phyloP scores from a whole-genome alignment of 2,797 vertebrate genomes.

The Crossoptilon crossoptilon region DNA sequence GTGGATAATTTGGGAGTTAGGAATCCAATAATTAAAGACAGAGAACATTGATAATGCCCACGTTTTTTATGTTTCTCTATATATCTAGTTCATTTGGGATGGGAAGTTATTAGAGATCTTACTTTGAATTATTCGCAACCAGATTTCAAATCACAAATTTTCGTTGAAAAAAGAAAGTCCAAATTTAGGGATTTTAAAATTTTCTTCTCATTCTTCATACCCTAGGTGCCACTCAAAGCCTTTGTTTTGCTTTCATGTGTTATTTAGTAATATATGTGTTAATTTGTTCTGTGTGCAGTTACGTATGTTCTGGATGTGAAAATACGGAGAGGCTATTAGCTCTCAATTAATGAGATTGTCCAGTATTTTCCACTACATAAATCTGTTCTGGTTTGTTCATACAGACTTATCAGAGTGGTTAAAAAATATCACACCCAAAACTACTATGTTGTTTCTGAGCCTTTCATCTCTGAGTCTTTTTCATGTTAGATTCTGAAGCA shows the following conservation, averaged over 20 bases:
- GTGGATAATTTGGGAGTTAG: background rate
- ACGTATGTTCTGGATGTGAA: background rate
- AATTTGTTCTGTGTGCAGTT: background rate
- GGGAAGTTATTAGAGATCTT: background rate
- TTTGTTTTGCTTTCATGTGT: background rate
- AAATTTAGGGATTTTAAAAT: background rate
- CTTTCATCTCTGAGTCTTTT: background rate
- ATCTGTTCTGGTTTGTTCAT: background rate
- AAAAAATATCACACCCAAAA: constrained; percentile 1
- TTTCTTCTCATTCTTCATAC: background rate
- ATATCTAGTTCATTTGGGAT: background rate
- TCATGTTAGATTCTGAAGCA: background rate
- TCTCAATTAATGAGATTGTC: background rate
- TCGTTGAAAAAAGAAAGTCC: background rate
- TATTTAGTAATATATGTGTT: background rate
- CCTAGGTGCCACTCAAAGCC: background rate
- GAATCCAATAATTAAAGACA: background rate
- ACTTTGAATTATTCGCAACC: background rate
- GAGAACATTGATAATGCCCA: background rate
- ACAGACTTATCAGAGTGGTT: background rate
- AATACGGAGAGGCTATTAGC: background rate
- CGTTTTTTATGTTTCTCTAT: background rate
- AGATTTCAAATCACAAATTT: background rate
- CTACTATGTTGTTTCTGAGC: background rate
- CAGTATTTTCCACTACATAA: background rate